Evolutionary conservation across 2,888 invertebrate species (phyloP).

Genomic region (Eurytoma adleriae): DNA sequence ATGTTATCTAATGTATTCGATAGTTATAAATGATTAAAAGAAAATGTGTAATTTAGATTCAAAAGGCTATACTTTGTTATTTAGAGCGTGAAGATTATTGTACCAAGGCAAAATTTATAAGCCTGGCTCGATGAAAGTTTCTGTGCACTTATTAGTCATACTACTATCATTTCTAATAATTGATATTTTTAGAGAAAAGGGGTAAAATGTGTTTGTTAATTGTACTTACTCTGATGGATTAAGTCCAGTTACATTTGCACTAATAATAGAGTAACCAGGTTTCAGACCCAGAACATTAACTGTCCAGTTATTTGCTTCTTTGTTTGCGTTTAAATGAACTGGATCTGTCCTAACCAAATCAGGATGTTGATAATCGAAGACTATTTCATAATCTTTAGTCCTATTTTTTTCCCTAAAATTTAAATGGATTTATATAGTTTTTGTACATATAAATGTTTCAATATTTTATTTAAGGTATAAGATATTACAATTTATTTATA

Average conservation of each 20-base stretch:
- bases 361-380: conserved; percentile 81
- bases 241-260: conserved; percentile 79
- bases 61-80: conserved; percentile 3
- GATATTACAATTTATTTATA: too few relatives aligned
- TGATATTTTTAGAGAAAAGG: neutral
- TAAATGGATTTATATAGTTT: neutral
- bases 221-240: conserved; percentile 77
- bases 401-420: conserved; percentile 76
- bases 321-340: conserved; percentile 73
- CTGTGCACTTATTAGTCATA: neutral
- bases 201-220: neutral
- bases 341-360: conserved; percentile 81
- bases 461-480: neutral
- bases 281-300: conserved; percentile 80
- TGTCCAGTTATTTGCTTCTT: conserved; percentile 68
- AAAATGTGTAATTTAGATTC: too few relatives aligned
- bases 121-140: neutral
- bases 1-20: too few relatives aligned
- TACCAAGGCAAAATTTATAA: neutral
- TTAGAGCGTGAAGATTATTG: conserved; percentile 25
- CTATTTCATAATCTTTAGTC: conserved; percentile 76
- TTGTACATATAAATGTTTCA: neutral
- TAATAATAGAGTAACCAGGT: conserved; percentile 83
- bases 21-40: too few relatives aligned
- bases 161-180: neutral